These are phyloP conservation scores for Troglohyphantes excavatus DNA, from an alignment of 2,888 invertebrate species.

Conservation along the genomic window DNA sequence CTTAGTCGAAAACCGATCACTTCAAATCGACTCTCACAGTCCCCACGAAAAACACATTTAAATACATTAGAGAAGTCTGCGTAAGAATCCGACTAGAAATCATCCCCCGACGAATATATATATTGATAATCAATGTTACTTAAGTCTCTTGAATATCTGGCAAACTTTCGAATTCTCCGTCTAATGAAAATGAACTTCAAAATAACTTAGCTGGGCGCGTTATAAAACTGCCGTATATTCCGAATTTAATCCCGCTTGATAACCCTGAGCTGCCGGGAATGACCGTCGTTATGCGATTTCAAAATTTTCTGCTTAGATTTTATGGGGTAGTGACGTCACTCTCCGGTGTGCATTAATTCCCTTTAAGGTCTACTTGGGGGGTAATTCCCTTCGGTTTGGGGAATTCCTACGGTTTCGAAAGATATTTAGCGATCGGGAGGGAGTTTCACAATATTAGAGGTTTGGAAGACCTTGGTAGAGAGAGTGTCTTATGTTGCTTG, in stretches of 20 bases:
- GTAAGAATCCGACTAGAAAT: too few relatives aligned
- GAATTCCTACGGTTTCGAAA: not conserved
- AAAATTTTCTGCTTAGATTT: constrained; percentile 23
- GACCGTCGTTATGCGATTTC: constrained; percentile 22
- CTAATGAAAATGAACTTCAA: not conserved
- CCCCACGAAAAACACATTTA: too few relatives aligned
- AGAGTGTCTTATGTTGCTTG: too few relatives aligned
- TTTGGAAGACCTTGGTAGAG: not conserved
- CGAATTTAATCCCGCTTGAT: constrained; percentile 36
- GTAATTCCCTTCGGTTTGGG: not conserved
- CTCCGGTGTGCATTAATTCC: not conserved
- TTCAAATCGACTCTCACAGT: too few relatives aligned
- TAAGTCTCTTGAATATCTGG: not conserved
- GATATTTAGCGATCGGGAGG: not conserved
- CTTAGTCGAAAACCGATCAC: too few relatives aligned
- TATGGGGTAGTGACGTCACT: not conserved
- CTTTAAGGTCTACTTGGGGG: not conserved
- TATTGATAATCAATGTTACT: constrained; percentile 12
- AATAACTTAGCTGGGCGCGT: not conserved
- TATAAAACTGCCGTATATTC: not conserved
- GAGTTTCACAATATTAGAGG: not conserved
- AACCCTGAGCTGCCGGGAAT: not conserved
- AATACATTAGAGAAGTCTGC: too few relatives aligned
- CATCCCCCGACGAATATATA: not conserved
- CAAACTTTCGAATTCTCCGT: not conserved